A percentile compares a stretch with the other conserved stretches of the same genome.
Conservation (phyloP, 2,888 invertebrate species). For the Aethes cnicana region DNA sequence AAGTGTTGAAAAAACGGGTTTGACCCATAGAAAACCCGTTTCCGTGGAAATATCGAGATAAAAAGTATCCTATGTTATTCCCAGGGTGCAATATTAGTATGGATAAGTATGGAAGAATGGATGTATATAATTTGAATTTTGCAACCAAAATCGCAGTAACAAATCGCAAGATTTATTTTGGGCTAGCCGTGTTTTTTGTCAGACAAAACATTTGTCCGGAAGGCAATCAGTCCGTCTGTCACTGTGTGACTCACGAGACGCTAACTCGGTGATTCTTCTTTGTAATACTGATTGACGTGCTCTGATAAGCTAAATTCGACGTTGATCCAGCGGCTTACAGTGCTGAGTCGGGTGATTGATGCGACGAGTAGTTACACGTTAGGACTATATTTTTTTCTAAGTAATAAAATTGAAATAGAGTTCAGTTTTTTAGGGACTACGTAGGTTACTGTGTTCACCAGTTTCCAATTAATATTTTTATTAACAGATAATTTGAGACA, state of each 20-base stretch:
- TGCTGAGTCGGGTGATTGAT: constrained; percentile 61
- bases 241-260: constrained; percentile 54
- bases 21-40: no score
- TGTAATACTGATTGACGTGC: constrained; percentile 67
- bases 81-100: no score
- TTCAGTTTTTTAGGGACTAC: constrained; percentile 19
- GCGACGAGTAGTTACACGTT: constrained; percentile 25
- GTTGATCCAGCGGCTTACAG: constrained; percentile 55
- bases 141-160: constrained; percentile 39
- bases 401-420: constrained; percentile 28
- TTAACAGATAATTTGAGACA: no score
- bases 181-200: constrained; percentile 35
- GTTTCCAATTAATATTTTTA: no score
- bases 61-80: no score
- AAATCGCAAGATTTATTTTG: constrained; percentile 43
- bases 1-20: no score
- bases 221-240: constrained; percentile 70
- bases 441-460: background rate
- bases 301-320: constrained; percentile 66
- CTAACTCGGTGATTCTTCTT: constrained; percentile 65
- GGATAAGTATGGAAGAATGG: no score
- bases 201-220: constrained; percentile 60
- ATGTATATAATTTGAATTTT: no score
- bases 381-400: constrained; percentile 10
- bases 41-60: no score